Conservation (phyloP, 2,113 vertebrate species). For the Heptranchias perlo region DNA sequence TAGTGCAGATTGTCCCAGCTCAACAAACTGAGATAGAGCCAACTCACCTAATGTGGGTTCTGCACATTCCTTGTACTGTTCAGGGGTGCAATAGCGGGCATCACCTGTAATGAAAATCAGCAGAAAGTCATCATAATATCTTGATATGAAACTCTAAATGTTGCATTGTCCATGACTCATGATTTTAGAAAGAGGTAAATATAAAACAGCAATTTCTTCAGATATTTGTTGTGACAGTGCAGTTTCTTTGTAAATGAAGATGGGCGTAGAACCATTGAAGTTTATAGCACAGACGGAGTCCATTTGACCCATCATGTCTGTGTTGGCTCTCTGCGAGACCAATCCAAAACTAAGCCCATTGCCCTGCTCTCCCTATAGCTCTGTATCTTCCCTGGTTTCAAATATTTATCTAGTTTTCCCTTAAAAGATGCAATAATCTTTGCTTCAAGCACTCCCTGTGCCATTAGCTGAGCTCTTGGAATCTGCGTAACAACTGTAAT, state of each 20-base stretch:
- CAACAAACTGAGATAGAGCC: not conserved
- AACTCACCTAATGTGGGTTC: slow-evolving; percentile 91
- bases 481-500: not conserved
- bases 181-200: not conserved
- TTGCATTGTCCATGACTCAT: not conserved
- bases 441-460: not conserved
- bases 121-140: not conserved
- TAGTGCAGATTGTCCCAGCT: not conserved
- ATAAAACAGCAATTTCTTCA: not conserved
- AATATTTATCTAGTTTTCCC: not conserved
- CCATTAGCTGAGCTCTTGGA: not conserved
- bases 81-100: slow-evolving; percentile 90
- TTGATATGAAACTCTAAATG: not conserved
- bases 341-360: not conserved
- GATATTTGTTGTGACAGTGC: not conserved
- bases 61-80: slow-evolving; percentile 97
- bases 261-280: not conserved
- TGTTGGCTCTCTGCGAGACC: not conserved
- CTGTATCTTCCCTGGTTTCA: not conserved
- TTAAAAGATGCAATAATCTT: not conserved
- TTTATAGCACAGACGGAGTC: not conserved
- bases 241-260: not conserved
- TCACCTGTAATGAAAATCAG: slow-evolving; percentile 65
- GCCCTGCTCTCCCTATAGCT: not conserved
- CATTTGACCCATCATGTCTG: not conserved